Conservation (phyloP, 2,113 vertebrate species). For the Pteronura brasiliensis region DNA sequence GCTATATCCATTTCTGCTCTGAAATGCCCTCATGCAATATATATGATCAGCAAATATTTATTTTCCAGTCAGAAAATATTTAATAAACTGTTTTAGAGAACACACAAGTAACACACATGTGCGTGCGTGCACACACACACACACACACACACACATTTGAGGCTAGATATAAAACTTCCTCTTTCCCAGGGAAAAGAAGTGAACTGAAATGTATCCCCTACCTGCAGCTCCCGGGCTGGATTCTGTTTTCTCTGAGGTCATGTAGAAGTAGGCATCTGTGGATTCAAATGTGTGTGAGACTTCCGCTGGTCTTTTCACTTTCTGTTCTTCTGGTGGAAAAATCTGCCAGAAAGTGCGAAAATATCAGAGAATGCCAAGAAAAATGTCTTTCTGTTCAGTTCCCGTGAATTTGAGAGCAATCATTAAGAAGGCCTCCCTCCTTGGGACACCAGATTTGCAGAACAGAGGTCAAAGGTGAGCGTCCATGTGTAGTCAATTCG, state of each 20-base stretch:
- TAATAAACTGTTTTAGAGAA: background rate
- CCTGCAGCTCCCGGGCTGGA: background rate
- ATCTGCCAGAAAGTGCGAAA: constrained; percentile 62
- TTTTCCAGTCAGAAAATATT: constrained; percentile 13
- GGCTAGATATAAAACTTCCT: background rate
- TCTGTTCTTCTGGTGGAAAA: constrained; percentile 39
- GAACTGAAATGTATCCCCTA: constrained; percentile 12
- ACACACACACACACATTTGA: background rate
- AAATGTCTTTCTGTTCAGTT: constrained; percentile 54
- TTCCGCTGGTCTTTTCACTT: constrained; percentile 32
- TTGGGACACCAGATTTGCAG: background rate
- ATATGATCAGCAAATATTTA: background rate
- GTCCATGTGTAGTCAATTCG: background rate
- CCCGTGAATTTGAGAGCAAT: constrained; percentile 42
- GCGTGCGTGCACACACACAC: background rate
- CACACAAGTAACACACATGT: background rate
- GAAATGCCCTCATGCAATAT: background rate
- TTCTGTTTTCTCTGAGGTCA: background rate
- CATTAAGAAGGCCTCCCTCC: background rate
- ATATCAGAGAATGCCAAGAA: constrained; percentile 67
- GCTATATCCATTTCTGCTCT: background rate
- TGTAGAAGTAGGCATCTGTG: constrained; percentile 19
- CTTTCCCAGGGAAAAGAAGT: constrained; percentile 17
- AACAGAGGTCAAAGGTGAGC: constrained; percentile 3
- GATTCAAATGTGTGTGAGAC: constrained; percentile 37